These are phyloP conservation scores for Rhineura floridana DNA, from an alignment of 2,113 vertebrate species.

Conservation along the genomic window DNA sequence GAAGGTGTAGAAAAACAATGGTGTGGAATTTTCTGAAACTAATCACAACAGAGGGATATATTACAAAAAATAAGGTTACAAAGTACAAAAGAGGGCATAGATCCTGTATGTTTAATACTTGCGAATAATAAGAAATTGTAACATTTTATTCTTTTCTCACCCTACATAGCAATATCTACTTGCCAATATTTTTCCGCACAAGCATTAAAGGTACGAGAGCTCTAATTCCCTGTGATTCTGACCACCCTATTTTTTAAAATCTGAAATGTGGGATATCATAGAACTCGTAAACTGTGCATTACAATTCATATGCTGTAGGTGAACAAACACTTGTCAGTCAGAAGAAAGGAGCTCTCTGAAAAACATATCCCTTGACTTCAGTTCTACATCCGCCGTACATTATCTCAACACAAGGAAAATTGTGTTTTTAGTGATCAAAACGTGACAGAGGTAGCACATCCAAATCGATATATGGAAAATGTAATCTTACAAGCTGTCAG, in stretches of 20 bases:
- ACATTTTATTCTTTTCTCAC: too few species aligned
- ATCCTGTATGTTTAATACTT: not conserved
- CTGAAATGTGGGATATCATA: not conserved
- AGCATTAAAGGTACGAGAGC: not conserved
- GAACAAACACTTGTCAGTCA: not conserved
- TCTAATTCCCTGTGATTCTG: not conserved
- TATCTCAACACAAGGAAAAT: conserved; percentile 46
- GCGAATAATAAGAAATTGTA: too few species aligned
- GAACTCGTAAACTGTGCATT: not conserved
- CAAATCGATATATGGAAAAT: conserved; percentile 57
- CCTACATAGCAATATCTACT: too few species aligned
- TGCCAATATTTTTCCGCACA: too few species aligned
- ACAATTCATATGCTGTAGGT: not conserved
- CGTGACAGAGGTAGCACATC: conserved; percentile 50
- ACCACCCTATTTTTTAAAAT: not conserved
- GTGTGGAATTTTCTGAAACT: not conserved
- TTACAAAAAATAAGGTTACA: not conserved
- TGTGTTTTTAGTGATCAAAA: conserved; percentile 65
- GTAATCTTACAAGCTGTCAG: conserved; percentile 68
- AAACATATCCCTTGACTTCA: conserved; percentile 17
- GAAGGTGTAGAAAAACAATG: not conserved
- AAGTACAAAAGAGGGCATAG: not conserved
- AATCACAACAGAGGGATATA: not conserved
- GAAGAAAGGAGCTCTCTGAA: conserved; percentile 28
- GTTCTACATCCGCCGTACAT: conserved; percentile 26